Evolutionary conservation across 2,888 invertebrate genomes (phyloP), one percentile per base, ranked within the genome.

Genomic region (Drosophila atroscutellata): DNA sequence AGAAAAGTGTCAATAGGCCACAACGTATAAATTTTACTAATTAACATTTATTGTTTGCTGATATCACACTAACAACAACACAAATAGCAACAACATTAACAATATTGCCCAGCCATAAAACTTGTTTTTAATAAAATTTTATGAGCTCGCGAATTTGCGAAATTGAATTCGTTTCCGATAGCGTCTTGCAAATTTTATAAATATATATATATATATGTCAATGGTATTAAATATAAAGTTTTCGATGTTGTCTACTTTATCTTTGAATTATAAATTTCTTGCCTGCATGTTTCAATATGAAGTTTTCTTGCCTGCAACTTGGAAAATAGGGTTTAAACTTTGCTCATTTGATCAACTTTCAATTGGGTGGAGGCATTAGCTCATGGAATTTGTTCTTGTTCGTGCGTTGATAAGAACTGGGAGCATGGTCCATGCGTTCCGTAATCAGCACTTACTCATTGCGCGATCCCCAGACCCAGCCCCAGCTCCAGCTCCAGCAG

Each of bases 1-100:
- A 26, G 54, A 74, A 64, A 72, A 85, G 72, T 80, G 87, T 87
- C 86, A 86, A 87, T 79, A 78, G 86, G 87, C 87, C 80, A 73
- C 59, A 72, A 57, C 75, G 58, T 76, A 86, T 80, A 87, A 87
- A 86, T 78, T 85, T 73, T 73, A 78, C 79, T 87, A 87, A 86
- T 86, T 86, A 86, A 86, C 83, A 77, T 87, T 87, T 86, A 87
- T 87, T 86, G 87, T 86, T 84, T 81, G 75, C 80, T 68, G 82
- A 82, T 83, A 77, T 69, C 49, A 78, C 57, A 69, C 63, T 56
- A 78, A 55, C 49, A 70, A 51, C 32, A 60, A 59, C 24, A 52
- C 39, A 15, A 55, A 55, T 2, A 15, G 3, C 55, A 39, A 50
- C n/a, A n/a, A 32, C 11, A 28, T 37, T 30, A 67, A 52, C 59